These are phyloP conservation scores for Stenopsyche tienmushanensis DNA, from an alignment of 1,140 invertebrate species.

Conservation along the genomic window DNA sequence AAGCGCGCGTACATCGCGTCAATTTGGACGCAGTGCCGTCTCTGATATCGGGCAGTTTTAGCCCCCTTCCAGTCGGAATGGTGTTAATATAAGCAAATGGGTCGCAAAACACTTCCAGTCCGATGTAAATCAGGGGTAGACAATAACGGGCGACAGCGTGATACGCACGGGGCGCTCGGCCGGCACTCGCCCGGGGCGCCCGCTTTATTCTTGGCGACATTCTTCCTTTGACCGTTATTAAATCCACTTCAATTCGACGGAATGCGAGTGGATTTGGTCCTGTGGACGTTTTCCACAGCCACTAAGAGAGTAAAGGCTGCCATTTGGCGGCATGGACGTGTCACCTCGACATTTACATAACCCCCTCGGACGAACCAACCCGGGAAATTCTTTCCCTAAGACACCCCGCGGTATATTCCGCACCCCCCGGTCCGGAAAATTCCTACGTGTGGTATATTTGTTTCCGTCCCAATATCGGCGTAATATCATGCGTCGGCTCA, in stretches of 20 bases:
- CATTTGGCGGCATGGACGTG: constrained; percentile 14
- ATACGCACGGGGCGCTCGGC: background rate
- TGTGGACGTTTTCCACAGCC: constrained; percentile 2
- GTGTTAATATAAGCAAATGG: background rate
- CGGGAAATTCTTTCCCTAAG: constrained; percentile 10
- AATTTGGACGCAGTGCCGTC: too few species aligned
- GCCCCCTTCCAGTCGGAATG: too few species aligned
- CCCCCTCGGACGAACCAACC: background rate
- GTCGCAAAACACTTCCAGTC: background rate
- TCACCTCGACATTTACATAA: constrained; percentile 20
- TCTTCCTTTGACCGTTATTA: constrained; percentile 39
- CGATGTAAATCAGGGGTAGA: constrained; percentile 3
- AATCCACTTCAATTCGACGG: constrained; percentile 42
- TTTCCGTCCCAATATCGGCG: background rate
- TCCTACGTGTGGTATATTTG: constrained; percentile 3
- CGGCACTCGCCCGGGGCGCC: background rate
- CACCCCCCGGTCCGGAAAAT: background rate
- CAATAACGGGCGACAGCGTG: constrained; percentile 3
- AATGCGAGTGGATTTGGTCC: constrained; percentile 36
- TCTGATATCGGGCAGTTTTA: too few species aligned
- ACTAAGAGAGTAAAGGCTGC: constrained; percentile 28
- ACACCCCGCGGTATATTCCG: background rate
- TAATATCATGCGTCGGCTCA: constrained; percentile 20
- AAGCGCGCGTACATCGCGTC: too few species aligned
- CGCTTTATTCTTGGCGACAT: constrained; percentile 34